Evolutionary conservation across 2,888 invertebrate species (phyloP).

Genomic region (Drosophila flavopinicola): DNA sequence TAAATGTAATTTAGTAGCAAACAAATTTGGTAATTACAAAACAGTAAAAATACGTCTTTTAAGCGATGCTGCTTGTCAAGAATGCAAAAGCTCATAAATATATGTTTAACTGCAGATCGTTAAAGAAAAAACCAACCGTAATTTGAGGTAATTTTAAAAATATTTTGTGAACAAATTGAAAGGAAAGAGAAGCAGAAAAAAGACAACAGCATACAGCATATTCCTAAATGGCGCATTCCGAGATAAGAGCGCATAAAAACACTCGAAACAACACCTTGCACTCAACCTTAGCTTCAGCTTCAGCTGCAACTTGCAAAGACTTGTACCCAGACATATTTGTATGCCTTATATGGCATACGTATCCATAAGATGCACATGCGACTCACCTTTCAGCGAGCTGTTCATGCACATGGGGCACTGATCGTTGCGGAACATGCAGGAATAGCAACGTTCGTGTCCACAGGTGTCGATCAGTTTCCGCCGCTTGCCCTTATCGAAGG

Average conservation of each 20-base stretch:
- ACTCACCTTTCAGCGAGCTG: conserved; percentile 83
- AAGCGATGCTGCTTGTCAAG: neutral
- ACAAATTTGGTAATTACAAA: neutral
- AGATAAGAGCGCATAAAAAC: conserved; percentile 49
- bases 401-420: conserved; percentile 93
- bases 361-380: conserved; percentile 49
- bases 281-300: too few species aligned
- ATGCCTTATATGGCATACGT: conserved; percentile 55
- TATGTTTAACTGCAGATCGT: neutral
- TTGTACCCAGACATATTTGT: conserved; percentile 47
- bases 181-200: conserved; percentile 27
- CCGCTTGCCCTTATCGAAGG: conserved; percentile 98
- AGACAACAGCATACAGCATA: conserved; percentile 10
- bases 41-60: neutral
- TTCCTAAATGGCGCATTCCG: conserved; percentile 49
- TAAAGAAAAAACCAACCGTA: neutral
- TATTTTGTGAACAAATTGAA: conserved; percentile 42
- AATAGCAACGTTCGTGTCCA: conserved; percentile 97
- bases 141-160: conserved; percentile 32
- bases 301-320: neutral
- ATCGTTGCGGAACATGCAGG: conserved; percentile 96
- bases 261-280: conserved; percentile 56
- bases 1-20: conserved; percentile 2
- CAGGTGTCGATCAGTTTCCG: conserved; percentile 97
- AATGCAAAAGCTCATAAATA: neutral